These are phyloP conservation scores for Cyphomyrmex costatus DNA, from an alignment of 1,140 invertebrate species.

Conservation along the genomic window DNA sequence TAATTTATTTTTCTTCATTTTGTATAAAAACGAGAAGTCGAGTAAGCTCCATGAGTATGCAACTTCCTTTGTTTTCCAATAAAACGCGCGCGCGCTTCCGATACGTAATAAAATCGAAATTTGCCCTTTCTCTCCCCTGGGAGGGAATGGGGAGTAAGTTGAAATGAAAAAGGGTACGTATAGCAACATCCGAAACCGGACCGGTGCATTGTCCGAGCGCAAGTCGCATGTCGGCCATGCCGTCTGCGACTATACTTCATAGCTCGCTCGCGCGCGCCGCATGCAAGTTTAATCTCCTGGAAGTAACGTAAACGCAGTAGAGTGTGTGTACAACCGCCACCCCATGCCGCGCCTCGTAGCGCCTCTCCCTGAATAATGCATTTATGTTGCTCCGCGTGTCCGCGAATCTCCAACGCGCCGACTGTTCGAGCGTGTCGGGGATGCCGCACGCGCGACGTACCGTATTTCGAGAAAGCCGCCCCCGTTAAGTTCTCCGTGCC, in stretches of 20 bases:
- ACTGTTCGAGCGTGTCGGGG: slow-evolving; percentile 76
- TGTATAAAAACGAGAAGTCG: not conserved
- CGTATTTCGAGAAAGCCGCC: slow-evolving; percentile 29
- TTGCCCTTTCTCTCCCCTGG: slow-evolving; percentile 43
- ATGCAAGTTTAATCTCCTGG: slow-evolving; percentile 84
- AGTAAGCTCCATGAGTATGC: not conserved
- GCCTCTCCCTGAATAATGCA: slow-evolving; percentile 79
- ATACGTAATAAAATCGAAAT: slow-evolving; percentile 70
- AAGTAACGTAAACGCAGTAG: slow-evolving; percentile 82
- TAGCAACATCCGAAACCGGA: slow-evolving; percentile 64
- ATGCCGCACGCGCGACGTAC: slow-evolving; percentile 12
- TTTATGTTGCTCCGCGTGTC: slow-evolving; percentile 78
- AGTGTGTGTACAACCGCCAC: slow-evolving; percentile 66
- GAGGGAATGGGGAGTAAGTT: not conserved
- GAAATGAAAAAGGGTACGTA: slow-evolving; percentile 3
- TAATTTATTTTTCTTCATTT: not conserved
- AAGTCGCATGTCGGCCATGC: slow-evolving; percentile 78
- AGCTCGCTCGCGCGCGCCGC: slow-evolving; percentile 76
- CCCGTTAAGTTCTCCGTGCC: slow-evolving; percentile 35
- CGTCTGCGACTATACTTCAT: slow-evolving; percentile 83
- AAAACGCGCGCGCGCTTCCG: not conserved
- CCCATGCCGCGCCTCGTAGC: slow-evolving; percentile 19
- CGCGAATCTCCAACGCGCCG: slow-evolving; percentile 78
- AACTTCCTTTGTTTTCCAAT: not conserved
- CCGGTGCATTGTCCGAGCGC: slow-evolving; percentile 79